phyloP scores from a whole-genome alignment of 1,140 invertebrate genomes.

The Centruroides vittatus region DNA sequence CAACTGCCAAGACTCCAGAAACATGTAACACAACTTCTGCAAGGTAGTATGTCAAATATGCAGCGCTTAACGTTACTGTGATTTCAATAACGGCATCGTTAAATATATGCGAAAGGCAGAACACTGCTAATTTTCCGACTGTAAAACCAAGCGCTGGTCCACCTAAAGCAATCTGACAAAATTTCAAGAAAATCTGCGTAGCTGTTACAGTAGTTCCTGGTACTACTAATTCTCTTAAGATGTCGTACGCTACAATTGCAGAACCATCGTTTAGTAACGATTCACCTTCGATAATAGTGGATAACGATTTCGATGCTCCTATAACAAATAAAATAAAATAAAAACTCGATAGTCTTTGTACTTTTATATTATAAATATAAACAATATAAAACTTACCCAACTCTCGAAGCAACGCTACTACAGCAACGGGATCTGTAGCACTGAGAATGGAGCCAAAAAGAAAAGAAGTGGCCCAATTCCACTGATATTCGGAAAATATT shows the following conservation, averaged over 20 bases:
- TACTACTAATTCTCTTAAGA: conserved; percentile 16
- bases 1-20: conserved; percentile 35
- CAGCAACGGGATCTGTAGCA: conserved; percentile 35
- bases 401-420: conserved; percentile 33
- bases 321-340: neutral
- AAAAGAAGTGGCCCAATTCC: conserved; percentile 21
- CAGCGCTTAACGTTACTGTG: conserved; percentile 31
- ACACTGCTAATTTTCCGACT: conserved; percentile 27
- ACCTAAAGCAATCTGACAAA: neutral
- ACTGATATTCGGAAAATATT: conserved; percentile 18
- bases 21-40: conserved; percentile 28
- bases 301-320: conserved; percentile 30
- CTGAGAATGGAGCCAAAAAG: conserved; percentile 33
- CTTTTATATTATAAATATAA: neutral
- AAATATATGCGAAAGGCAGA: conserved; percentile 28
- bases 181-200: conserved; percentile 1
- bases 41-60: conserved; percentile 33
- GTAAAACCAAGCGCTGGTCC: conserved; percentile 27
- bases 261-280: conserved; percentile 36
- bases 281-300: conserved; percentile 34
- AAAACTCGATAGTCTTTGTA: neutral
- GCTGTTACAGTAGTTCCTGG: neutral
- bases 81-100: conserved; percentile 31
- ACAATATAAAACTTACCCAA: conserved; percentile 10
- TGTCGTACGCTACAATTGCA: conserved; percentile 31